Conservation (phyloP, 1,140 invertebrate genomes). For the Planococcus citri region DNA sequence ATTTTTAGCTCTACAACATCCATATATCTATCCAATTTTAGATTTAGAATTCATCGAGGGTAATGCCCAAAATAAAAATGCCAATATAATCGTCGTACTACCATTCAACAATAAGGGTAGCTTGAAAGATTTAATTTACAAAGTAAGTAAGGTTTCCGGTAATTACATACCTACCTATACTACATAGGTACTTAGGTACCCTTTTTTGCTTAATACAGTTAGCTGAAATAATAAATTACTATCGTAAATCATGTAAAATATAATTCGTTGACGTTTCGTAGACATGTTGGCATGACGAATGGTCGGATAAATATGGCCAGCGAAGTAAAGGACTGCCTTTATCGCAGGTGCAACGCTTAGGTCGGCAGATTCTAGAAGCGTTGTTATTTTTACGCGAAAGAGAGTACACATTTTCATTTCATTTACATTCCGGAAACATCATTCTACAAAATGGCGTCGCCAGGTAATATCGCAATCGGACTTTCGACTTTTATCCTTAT, state of each 20-base stretch:
- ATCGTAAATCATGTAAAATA: no score
- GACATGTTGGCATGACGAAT: conserved; percentile 55
- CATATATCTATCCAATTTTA: conserved; percentile 78
- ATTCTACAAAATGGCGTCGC: conserved; percentile 82
- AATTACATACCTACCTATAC: no score
- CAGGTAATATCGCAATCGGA: conserved; percentile 33
- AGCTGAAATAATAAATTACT: no score
- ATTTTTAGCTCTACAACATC: conserved; percentile 74
- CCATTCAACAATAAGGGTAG: conserved; percentile 72
- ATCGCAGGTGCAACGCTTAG: conserved; percentile 69
- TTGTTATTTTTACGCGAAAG: conserved; percentile 73
- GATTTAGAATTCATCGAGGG: conserved; percentile 54
- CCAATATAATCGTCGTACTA: conserved; percentile 56
- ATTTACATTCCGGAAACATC: conserved; percentile 81
- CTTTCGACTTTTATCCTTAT: background rate
- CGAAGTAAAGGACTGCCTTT: conserved; percentile 52
- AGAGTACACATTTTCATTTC: conserved; percentile 71
- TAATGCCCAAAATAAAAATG: conserved; percentile 38
- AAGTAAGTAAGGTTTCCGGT: conserved; percentile 47
- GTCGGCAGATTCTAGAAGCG: conserved; percentile 76
- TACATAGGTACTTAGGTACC: no score
- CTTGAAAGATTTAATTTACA: conserved; percentile 78
- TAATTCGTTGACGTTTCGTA: conserved; percentile 27
- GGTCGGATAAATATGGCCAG: conserved; percentile 53
- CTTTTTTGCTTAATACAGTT: no score